phyloP scores from a whole-genome alignment of 2,113 vertebrate genomes.

The Syrmaticus mikado region DNA sequence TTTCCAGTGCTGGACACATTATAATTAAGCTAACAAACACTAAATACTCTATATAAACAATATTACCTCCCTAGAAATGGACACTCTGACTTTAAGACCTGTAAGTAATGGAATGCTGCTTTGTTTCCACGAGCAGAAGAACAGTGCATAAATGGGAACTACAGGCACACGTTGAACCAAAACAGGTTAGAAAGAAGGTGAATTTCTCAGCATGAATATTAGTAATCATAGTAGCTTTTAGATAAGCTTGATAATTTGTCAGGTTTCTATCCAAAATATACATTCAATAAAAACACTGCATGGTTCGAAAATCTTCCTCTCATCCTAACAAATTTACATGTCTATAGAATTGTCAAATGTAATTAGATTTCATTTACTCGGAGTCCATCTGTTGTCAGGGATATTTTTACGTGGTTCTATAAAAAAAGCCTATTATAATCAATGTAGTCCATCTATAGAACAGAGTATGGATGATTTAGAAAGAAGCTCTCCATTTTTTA shows the following conservation, averaged over 20 bases:
- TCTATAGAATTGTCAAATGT: constrained; percentile 11
- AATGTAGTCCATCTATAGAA: neutral
- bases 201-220: neutral
- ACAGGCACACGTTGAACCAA: neutral
- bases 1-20: neutral
- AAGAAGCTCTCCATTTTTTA: neutral
- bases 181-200: neutral
- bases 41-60: neutral
- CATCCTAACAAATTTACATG: neutral
- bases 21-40: neutral
- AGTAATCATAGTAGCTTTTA: neutral
- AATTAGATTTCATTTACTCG: constrained; percentile 6
- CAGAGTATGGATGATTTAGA: neutral
- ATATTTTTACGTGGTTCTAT: constrained; percentile 29
- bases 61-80: neutral
- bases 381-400: constrained; percentile 14
- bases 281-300: neutral
- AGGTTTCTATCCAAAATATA: neutral
- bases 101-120: neutral
- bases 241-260: neutral
- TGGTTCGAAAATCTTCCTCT: neutral
- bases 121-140: neutral
- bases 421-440: neutral
- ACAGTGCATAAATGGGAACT: neutral
- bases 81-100: neutral